These are phyloP conservation scores for Ardeotis arabs DNA, from an alignment of 2,113 vertebrate genomes.

Conservation along the genomic window DNA sequence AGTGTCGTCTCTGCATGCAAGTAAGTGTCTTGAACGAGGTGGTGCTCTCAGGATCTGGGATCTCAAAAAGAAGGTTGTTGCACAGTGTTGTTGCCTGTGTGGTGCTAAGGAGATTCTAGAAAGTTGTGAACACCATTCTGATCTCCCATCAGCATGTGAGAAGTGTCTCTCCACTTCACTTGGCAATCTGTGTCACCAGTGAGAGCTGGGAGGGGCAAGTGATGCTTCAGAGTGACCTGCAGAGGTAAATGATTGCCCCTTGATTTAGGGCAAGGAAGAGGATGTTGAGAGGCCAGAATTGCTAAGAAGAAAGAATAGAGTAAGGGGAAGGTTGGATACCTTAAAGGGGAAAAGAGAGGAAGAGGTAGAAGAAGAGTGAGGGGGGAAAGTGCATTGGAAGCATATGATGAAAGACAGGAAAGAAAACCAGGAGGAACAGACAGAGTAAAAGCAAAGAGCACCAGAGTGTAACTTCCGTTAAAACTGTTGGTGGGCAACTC, in stretches of 20 bases:
- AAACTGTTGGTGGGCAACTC: neutral
- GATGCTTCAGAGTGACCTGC: neutral
- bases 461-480: neutral
- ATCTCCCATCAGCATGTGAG: neutral
- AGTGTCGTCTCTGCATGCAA: conserved; percentile 89
- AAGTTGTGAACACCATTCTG: neutral
- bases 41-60: neutral
- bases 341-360: neutral
- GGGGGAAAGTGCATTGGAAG: neutral
- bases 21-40: conserved; percentile 65
- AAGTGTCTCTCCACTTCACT: neutral
- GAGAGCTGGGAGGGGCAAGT: neutral
- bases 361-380: neutral
- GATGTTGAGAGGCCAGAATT: neutral
- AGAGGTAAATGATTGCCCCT: neutral
- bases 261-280: neutral
- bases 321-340: neutral
- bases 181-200: neutral
- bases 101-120: neutral
- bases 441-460: neutral
- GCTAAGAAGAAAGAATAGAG: neutral
- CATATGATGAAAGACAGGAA: neutral
- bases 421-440: neutral
- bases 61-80: neutral
- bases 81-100: neutral